Evolutionary conservation across 2,797 vertebrate species (phyloP), one percentile per base, ranked within the genome.

Genomic region (Urocyon cinereoargenteus): DNA sequence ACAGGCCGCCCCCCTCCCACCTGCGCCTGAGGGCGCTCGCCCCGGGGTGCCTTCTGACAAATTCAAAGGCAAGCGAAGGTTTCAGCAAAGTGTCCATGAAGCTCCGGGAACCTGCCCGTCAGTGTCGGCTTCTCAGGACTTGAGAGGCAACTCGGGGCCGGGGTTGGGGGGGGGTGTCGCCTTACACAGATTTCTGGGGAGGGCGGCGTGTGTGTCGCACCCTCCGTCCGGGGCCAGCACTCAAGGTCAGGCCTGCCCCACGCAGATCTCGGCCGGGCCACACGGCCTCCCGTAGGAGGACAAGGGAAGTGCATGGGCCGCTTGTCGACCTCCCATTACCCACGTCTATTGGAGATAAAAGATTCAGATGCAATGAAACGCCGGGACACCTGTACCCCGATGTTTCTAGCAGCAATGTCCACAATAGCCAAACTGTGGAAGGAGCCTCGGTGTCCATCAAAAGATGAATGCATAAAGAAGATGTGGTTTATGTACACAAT

Each of bases 231-330:
- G 34, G 31, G 14, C 21, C 55, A 3, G 7, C 7, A 0, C 3
- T 14, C 21, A 3, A 4, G 11, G 53, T 40, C 26, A 51, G 9
- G 2, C 81, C 28, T 45, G 36, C 16, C 26, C 87, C n/a, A 2
- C 3, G 10, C 6, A 45, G 62, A 3, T 13, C 36, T 28, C 13
- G 26, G 5, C 16, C 2, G 1, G 1, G 15, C 12, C 3, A 2
- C 28, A 24, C 24, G 0, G 49, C 9, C 2, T 1, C 1, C 72
- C 13, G 26, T 4, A 1, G 49, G 28, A 31, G 9, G 18, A 0
- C n/a, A 8, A 5, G 10, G 11, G 10, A 28, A 22, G 18, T 15
- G 6, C 21, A 7, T 0, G 0, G 0, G 3, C 53, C 3, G 1
- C 19, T 9, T 0, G 2, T 3, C 2, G 53, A 86, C 75, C 16